Percentiles rank a stretch among this genome's conserved stretches.
These are phyloP conservation scores for Antigone vipio DNA, from an alignment of 2,113 vertebrate species.

Conservation along the genomic window DNA sequence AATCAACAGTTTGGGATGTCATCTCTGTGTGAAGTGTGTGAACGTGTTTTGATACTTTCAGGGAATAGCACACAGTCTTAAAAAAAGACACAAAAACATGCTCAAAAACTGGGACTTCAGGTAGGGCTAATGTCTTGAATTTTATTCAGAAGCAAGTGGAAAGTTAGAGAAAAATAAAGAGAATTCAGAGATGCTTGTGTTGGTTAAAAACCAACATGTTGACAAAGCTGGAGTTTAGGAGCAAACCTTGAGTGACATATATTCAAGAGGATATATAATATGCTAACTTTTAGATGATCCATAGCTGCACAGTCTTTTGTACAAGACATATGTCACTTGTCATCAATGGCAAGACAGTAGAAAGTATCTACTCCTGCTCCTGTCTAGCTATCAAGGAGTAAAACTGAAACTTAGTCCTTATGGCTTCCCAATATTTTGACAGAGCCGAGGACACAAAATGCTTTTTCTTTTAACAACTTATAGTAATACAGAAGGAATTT, in stretches of 20 bases:
- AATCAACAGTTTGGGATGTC: neutral
- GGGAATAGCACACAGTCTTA: neutral
- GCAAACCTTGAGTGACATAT: neutral
- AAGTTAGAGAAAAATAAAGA: neutral
- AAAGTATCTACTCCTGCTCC: neutral
- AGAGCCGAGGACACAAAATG: neutral
- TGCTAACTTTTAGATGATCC: neutral
- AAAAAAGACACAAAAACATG: neutral
- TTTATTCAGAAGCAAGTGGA: neutral
- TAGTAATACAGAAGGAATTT: neutral
- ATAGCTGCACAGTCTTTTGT: neutral
- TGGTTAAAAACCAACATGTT: neutral
- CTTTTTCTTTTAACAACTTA: neutral
- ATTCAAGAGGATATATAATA: neutral
- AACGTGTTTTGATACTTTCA: neutral
- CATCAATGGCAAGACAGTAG: neutral
- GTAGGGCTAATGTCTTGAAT: neutral
- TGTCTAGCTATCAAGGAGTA: neutral
- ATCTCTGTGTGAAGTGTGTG: neutral
- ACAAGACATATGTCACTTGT: neutral
- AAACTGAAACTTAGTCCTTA: neutral
- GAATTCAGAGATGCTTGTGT: neutral
- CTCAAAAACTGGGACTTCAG: neutral
- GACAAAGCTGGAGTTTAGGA: neutral
- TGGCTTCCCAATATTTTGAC: neutral